These are phyloP conservation scores for Pomatorhinus ruficollis DNA, from an alignment of 2,113 vertebrate genomes.

Conservation along the genomic window DNA sequence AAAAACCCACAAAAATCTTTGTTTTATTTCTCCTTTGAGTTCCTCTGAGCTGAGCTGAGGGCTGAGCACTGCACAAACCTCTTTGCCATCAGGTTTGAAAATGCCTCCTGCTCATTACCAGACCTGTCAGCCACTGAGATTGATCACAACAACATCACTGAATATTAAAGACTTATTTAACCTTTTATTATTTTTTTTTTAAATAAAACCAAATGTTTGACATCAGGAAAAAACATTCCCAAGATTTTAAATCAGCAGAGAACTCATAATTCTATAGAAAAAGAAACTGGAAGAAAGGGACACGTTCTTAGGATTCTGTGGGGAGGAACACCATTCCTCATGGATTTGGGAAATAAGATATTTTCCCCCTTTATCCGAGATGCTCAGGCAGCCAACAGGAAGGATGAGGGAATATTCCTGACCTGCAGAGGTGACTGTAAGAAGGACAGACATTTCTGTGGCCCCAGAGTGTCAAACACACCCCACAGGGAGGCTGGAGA, in stretches of 20 bases:
- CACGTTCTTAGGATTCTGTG: neutral
- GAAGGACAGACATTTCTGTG: neutral
- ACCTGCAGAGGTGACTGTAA: neutral
- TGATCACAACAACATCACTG: neutral
- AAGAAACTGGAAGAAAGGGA: neutral
- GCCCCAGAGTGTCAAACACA: neutral
- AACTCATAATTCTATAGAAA: too few species aligned
- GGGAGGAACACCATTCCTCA: neutral
- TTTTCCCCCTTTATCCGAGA: neutral
- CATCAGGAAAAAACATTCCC: neutral
- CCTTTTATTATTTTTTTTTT: neutral
- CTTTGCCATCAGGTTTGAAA: neutral
- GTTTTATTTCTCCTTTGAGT: neutral
- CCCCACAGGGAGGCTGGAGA: neutral
- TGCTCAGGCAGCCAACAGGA: neutral
- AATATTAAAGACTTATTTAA: neutral
- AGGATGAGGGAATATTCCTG: neutral
- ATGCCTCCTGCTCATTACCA: neutral
- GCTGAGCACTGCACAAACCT: neutral
- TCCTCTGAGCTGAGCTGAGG: neutral
- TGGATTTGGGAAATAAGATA: neutral
- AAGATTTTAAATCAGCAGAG: neutral
- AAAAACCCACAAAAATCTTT: neutral
- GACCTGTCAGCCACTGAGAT: neutral
- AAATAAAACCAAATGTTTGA: neutral